Base-by-base conservation (phyloP, 2,113 vertebrate species). In the Phaethon lepturus region DNA sequence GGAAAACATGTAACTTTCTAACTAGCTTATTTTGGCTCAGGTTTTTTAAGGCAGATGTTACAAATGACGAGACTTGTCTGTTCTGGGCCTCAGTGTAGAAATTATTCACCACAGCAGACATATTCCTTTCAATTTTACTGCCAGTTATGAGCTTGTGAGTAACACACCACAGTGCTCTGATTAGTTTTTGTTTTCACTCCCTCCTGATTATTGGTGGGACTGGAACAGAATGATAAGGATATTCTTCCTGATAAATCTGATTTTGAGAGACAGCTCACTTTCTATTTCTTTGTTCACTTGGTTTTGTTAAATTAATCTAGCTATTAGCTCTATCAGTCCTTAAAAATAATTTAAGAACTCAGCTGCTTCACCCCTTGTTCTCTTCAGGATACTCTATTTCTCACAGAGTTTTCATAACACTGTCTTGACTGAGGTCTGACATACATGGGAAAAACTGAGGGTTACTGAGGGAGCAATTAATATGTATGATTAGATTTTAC, bases 11-110 rank as follows among this genome's bases (percentile, higher is more conserved):
- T 78, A 95, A 94, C 94, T 98, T 97, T 95, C 90, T 98, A 98
- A 98, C 95, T 97, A 96, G 97, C 93, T 98, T 97, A 95, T 96
- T 98, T 98, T 98, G 98, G 97, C 96, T 97, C 89, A 90, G 66
- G 3, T 55, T 95, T 96, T 94, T 82, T 92, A 94, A 96, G 86
- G 86, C 97, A 98, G 97, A 98, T 98, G 97, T 97, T 98, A 98
- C 86, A 97, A 98, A 97, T 97, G 94, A 96, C 2, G n/a, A 29
- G 42, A 88, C 35, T 81, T 96, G 93, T 96, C 92, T 97, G 87
- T 96, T 98, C 90, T 97, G 95, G 93, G 95, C 79, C 95, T 97
- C 75, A n/a, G 94, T 92, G 79, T 80, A 88, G 96, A 98, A 98
- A 98, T 98, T 97, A 98, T 97, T 98, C 97, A 98, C 75, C 68